Conservation (phyloP, 1,140 invertebrate species). For the Pararge aegeria region DNA sequence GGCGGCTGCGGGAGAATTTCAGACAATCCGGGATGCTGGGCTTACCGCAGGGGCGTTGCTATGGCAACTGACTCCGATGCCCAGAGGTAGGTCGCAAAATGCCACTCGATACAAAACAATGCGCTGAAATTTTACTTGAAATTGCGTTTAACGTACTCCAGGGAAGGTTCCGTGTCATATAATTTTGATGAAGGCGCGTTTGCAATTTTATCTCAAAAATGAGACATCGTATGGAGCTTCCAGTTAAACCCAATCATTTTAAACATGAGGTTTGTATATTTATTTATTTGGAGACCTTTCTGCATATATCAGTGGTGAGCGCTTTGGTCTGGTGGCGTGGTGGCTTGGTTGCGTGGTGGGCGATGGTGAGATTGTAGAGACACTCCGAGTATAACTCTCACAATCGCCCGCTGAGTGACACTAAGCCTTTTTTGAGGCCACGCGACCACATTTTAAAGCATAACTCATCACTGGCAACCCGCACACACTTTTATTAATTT, state of each 20-base stretch:
- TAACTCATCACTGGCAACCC: too few species aligned
- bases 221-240: background rate
- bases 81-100: conserved; percentile 24
- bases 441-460: too few species aligned
- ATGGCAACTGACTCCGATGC: conserved; percentile 57
- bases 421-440: too few species aligned
- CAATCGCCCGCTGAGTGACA: too few species aligned
- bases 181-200: background rate
- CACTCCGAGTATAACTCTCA: too few species aligned
- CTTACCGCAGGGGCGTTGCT: conserved; percentile 67
- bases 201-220: background rate
- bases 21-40: conserved; percentile 56
- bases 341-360: too few species aligned
- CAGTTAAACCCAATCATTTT: background rate
- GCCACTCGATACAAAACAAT: conserved; percentile 36
- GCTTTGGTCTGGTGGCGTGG: too few species aligned
- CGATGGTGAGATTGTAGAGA: too few species aligned
- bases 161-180: conserved; percentile 14
- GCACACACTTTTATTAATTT: too few species aligned
- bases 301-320: too few species aligned
- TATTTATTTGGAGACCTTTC: too few species aligned
- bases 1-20: conserved; percentile 48
- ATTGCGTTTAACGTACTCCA: conserved; percentile 19
- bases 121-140: conserved; percentile 26
- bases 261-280: too few species aligned